These are phyloP conservation scores for Tillus elongatus DNA, from an alignment of 2,888 invertebrate genomes.

Conservation along the genomic window DNA sequence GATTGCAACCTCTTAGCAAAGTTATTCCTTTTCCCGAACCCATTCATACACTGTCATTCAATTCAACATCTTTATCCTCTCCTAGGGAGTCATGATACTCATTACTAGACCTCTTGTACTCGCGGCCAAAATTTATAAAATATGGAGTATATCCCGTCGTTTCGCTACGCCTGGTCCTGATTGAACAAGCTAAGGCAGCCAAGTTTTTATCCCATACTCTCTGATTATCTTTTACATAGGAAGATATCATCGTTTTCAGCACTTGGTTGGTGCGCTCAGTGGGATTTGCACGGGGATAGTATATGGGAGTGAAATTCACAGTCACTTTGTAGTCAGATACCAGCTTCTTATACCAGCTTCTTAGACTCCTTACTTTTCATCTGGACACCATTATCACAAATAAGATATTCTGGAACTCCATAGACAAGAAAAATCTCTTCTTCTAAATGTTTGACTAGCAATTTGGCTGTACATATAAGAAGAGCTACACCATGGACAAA, in stretches of 20 bases:
- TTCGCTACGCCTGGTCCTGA: constrained; percentile 17
- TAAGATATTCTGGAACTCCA: constrained; percentile 16
- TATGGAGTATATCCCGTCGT: constrained; percentile 18
- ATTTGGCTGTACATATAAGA: constrained; percentile 8
- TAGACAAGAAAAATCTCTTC: constrained; percentile 18
- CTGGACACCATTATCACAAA: constrained; percentile 20
- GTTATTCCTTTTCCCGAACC: too few species aligned
- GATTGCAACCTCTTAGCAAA: too few species aligned
- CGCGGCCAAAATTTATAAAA: constrained; percentile 15
- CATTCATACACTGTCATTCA: too few species aligned
- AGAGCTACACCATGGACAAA: too few species aligned
- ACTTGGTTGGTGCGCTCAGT: constrained; percentile 15
- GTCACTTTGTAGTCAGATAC: constrained; percentile 1
- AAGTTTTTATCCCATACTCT: constrained; percentile 15
- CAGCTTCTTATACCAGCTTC: too few species aligned
- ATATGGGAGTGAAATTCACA: constrained; percentile 8
- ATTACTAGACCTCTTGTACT: constrained; percentile 1
- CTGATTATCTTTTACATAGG: constrained; percentile 16
- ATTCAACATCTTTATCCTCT: not conserved
- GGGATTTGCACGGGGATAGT: constrained; percentile 14
- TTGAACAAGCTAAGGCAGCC: constrained; percentile 15
- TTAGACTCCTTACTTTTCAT: constrained; percentile 10
- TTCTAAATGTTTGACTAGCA: constrained; percentile 9
- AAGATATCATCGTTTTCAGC: constrained; percentile 15
- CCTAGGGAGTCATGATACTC: not conserved